Percentiles rank a stretch among this genome's conserved stretches.
Evolutionary conservation across 2,113 vertebrate genomes (phyloP).

Genomic region (Guaruba guarouba): DNA sequence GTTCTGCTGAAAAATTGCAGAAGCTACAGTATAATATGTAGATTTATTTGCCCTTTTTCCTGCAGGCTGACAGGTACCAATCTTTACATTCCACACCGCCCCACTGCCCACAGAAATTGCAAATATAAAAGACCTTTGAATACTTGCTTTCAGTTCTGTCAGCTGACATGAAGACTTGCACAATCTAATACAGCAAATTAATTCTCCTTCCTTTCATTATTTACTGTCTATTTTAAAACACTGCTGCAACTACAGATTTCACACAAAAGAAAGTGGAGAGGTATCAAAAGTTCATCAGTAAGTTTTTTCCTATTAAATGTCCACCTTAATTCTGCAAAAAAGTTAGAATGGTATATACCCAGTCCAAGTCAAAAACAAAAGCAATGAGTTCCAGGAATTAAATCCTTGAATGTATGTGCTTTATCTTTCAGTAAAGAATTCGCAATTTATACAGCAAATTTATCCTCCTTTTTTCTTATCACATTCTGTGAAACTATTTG

Average conservation of each 20-base stretch:
- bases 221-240: neutral
- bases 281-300: neutral
- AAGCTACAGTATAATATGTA: neutral
- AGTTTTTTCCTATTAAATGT: neutral
- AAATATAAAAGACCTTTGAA: neutral
- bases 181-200: neutral
- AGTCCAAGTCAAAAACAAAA: neutral
- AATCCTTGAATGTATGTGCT: neutral
- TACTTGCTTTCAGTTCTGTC: neutral
- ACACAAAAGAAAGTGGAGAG: neutral
- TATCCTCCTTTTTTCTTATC: neutral
- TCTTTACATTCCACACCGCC: neutral
- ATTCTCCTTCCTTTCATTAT: neutral
- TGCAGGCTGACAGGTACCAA: neutral
- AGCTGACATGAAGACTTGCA: neutral
- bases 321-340: neutral
- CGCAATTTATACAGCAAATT: neutral
- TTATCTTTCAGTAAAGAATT: neutral
- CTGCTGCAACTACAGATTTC: neutral
- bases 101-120: neutral
- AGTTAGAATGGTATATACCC: neutral
- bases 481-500: neutral
- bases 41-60: neutral
- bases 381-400: neutral
- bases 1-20: neutral